Conservation (phyloP, 2,113 vertebrate genomes). For the Psettodes erumei region DNA sequence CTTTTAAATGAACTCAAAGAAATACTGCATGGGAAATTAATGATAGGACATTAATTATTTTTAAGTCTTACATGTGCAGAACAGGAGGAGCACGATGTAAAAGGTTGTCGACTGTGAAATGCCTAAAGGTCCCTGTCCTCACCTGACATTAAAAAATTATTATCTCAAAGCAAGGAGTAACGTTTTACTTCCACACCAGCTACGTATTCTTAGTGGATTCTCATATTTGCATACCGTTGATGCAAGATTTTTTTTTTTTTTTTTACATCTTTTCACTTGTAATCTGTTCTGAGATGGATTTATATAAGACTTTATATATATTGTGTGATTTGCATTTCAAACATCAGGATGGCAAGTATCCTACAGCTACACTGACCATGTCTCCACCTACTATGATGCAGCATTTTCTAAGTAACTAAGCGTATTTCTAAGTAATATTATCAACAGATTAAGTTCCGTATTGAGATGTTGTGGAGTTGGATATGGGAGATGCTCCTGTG, state of each 20-base stretch:
- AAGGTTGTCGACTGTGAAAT: slow-evolving; percentile 15
- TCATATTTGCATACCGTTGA: background rate
- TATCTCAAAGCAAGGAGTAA: background rate
- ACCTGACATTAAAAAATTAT: background rate
- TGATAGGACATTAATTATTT: slow-evolving; percentile 8
- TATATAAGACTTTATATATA: background rate
- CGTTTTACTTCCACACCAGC: background rate
- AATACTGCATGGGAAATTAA: slow-evolving; percentile 2
- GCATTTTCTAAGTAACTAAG: no score
- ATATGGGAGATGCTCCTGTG: background rate
- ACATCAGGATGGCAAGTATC: no score
- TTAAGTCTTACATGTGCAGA: background rate
- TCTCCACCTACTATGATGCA: background rate
- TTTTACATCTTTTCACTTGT: background rate
- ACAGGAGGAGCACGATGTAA: background rate
- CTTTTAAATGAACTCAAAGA: background rate
- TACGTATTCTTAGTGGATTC: background rate
- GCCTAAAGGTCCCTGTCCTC: background rate
- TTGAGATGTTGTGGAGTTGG: background rate
- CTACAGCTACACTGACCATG: background rate
- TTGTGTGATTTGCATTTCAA: background rate
- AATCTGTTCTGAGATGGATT: background rate
- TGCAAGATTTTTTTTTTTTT: background rate
- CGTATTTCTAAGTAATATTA: no score
- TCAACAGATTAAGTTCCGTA: background rate